phyloP scores from a whole-genome alignment of 2,797 vertebrate genomes.

The Poliocrania exsul region DNA sequence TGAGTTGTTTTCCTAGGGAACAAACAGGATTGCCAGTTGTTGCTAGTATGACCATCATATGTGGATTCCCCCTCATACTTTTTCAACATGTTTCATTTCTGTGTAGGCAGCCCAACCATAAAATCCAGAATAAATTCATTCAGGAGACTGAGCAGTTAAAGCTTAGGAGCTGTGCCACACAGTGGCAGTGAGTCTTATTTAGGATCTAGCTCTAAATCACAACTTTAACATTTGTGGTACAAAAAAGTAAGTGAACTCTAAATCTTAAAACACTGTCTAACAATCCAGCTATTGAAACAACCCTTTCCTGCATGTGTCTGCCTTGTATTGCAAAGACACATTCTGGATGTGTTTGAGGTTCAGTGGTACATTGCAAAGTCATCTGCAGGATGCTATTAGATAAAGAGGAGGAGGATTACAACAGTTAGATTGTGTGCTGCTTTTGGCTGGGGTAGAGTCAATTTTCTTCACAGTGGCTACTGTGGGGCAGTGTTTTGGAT shows the following conservation, averaged over 20 bases:
- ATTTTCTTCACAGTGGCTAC: background rate
- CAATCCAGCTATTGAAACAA: background rate
- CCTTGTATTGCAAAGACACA: background rate
- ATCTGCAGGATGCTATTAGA: background rate
- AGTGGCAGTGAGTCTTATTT: background rate
- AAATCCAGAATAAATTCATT: background rate
- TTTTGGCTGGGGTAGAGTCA: background rate
- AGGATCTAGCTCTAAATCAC: background rate
- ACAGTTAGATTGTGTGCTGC: background rate
- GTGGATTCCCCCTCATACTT: accelerated
- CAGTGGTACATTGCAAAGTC: background rate
- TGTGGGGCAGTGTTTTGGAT: background rate
- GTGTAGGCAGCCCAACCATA: background rate
- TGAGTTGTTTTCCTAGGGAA: background rate
- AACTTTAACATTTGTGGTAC: background rate
- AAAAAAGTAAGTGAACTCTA: background rate
- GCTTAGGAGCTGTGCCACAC: background rate
- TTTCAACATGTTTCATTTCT: background rate
- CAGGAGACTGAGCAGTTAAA: background rate
- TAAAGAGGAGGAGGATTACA: background rate
- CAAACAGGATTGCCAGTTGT: background rate
- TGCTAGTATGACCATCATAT: background rate
- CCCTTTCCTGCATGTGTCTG: background rate
- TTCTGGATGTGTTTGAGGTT: background rate
- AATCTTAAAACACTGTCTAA: background rate